Conservation (phyloP, 2,113 vertebrate species). For the Marmota flaviventris region DNA sequence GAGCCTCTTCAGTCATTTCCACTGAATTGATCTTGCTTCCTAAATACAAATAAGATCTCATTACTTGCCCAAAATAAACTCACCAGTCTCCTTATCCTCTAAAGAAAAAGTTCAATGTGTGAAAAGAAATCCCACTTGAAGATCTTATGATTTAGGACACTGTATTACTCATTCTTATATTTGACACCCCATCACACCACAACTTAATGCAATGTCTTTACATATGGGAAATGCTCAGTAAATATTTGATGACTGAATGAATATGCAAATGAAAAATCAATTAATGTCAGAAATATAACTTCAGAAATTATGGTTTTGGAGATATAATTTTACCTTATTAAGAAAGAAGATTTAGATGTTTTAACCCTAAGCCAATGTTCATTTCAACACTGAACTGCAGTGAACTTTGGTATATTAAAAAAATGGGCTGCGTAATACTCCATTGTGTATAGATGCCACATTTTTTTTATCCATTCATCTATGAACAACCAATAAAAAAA, state of each 20-base stretch:
- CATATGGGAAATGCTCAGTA: neutral
- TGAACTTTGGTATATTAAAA: slow-evolving; percentile 42
- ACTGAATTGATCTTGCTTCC: neutral
- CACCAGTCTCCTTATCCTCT: neutral
- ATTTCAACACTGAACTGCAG: neutral
- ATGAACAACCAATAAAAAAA: too few species aligned
- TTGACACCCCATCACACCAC: neutral
- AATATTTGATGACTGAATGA: slow-evolving; percentile 34
- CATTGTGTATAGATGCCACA: too few species aligned
- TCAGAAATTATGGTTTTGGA: neutral
- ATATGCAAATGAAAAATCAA: slow-evolving; percentile 39
- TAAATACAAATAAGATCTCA: neutral
- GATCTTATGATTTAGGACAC: neutral
- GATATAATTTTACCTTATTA: neutral
- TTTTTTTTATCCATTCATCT: too few species aligned
- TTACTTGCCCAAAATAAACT: neutral
- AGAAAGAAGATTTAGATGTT: neutral
- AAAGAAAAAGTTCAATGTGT: neutral
- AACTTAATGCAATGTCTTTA: neutral
- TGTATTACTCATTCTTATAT: neutral
- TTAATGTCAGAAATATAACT: slow-evolving; percentile 9
- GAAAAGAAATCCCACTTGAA: neutral
- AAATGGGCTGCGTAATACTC: neutral
- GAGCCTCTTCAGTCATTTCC: neutral
- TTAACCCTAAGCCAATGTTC: slow-evolving; percentile 21